A percentile compares a stretch with the other conserved stretches of the same genome.
phyloP scores from a whole-genome alignment of 2,113 vertebrate species.

The Piaya cayana region DNA sequence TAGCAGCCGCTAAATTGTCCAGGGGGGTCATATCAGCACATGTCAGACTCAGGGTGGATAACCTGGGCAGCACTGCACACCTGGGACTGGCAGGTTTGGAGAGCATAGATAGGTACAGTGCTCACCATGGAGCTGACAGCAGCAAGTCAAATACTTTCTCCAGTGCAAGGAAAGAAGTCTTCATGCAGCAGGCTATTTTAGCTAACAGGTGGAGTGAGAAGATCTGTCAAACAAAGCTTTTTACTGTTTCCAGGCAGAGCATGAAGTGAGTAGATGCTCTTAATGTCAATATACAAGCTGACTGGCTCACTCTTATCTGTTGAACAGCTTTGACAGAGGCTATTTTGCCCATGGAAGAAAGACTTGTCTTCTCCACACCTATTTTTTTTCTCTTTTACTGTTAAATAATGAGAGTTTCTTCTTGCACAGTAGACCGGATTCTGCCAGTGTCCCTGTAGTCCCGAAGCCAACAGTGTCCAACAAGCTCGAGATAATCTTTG shows the following conservation, averaged over 20 bases:
- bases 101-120: neutral
- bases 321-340: constrained; percentile 13
- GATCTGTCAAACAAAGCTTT: neutral
- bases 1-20: accelerated
- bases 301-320: neutral
- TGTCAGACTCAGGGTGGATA: neutral
- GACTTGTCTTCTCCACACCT: neutral
- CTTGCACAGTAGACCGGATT: neutral
- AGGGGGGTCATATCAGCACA: accelerated
- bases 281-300: neutral
- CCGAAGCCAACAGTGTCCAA: neutral
- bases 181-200: neutral
- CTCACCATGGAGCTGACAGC: neutral
- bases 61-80: accelerated
- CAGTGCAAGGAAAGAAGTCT: neutral
- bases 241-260: neutral
- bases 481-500: neutral
- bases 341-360: neutral
- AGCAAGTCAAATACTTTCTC: neutral
- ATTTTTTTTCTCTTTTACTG: neutral
- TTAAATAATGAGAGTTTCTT: neutral
- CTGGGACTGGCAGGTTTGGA: neutral
- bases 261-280: neutral
- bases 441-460: neutral
- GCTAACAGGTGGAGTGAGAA: neutral